Evolutionary conservation across 2,113 vertebrate genomes (phyloP).

Genomic region (Ictalurus furcatus): DNA sequence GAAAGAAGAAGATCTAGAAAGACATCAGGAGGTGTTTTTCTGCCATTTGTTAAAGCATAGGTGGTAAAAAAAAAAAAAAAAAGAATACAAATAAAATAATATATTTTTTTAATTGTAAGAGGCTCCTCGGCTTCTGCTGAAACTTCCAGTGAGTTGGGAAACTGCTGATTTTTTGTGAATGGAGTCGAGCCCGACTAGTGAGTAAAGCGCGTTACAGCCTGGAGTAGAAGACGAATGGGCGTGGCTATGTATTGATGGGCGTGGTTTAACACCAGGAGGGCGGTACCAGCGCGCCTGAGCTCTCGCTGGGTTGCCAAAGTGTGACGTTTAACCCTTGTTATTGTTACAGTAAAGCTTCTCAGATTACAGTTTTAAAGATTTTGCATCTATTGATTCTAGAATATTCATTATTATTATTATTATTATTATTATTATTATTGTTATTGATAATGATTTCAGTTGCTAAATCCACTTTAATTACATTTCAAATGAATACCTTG

Average conservation of each 20-base stretch:
- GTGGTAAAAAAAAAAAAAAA: neutral
- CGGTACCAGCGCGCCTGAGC: neutral
- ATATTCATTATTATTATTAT: neutral
- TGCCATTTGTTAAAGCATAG: neutral
- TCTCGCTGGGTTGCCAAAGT: neutral
- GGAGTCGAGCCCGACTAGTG: neutral
- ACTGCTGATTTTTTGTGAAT: slow-evolving; percentile 14
- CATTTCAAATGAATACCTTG: neutral
- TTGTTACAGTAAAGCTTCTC: neutral
- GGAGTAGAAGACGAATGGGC: neutral
- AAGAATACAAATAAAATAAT: neutral
- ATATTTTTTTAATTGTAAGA: neutral
- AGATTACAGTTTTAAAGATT: neutral
- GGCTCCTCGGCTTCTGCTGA: neutral
- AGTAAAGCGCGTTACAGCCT: neutral
- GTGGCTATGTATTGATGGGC: neutral
- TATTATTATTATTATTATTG: neutral
- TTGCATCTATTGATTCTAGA: neutral
- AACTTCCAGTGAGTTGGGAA: neutral
- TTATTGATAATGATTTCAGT: neutral
- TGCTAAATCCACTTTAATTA: neutral
- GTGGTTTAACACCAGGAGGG: neutral
- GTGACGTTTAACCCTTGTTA: neutral
- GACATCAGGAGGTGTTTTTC: neutral
- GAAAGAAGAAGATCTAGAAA: neutral